Evolutionary conservation across 2,797 vertebrate species (phyloP), one percentile per base, ranked within the genome.

Genomic region (Platyrinchus mystaceus): DNA sequence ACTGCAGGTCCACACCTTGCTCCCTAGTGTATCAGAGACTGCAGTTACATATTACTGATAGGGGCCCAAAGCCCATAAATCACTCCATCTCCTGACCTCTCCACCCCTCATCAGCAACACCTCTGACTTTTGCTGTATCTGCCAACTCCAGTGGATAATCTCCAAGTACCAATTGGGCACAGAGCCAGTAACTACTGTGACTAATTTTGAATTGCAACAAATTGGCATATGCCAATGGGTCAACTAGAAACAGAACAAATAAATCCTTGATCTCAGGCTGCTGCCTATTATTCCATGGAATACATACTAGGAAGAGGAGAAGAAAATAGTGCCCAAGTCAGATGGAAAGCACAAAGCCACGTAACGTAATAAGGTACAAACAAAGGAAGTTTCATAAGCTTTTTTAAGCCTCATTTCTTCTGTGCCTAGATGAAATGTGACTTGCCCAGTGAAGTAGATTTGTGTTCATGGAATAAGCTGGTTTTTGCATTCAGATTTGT

Each of bases 121-220:
- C 69, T 87, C 82, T 20, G 43, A 62, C 37, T 85, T 68, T 0
- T 17, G 5, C 60, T 39, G 18, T 22, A 82, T 74, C 18, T 70
- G 58, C 46, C 76, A 93, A 5, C 26, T 71, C 73, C 76, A 84
- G 53, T 4, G 46, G 39, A 76, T 27, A 55, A 84, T 28, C 74
- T 52, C 62, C 49, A 88, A 41, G 79, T 73, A 56, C 80, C 58
- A 81, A 62, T 16, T 26, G 43, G 79, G 80, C 73, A 84, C 52
- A 49, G 32, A 79, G 70, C 30, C 87, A 90, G 39, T 66, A 91
- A 93, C 58, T 32, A 78, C 81, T 79, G 69, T 52, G 71, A 83
- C 82, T 87, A 69, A 94, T 90, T 90, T 36, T 78, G 55, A 91
- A 84, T 59, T 88, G 74, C 69, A 90, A 84, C 55, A 86, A 75